Conservation (phyloP, 2,888 invertebrate species). For the Yponomeuta cagnagella region DNA sequence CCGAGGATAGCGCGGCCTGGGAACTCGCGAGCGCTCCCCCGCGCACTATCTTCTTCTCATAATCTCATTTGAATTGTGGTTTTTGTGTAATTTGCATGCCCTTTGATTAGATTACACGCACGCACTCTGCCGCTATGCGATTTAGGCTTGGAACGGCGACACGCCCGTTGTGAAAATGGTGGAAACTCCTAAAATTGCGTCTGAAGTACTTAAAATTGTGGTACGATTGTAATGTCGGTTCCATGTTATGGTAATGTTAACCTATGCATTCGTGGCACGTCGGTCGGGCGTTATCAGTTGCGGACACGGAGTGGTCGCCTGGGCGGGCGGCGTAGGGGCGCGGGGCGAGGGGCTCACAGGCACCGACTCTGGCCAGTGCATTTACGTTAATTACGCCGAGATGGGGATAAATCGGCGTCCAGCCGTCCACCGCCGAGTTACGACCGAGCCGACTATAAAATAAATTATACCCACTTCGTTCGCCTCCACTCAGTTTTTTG, state of each 20-base stretch:
- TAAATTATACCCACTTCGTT: constrained; percentile 76
- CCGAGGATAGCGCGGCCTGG: constrained; percentile 59
- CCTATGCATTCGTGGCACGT: not conserved
- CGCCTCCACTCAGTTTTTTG: constrained; percentile 74
- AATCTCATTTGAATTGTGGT: constrained; percentile 58
- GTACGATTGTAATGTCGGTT: no score
- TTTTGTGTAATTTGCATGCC: constrained; percentile 23
- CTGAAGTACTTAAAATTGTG: no score
- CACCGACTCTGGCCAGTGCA: constrained; percentile 67
- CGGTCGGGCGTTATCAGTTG: not conserved
- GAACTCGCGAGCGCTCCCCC: constrained; percentile 43
- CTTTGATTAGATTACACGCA: constrained; percentile 10
- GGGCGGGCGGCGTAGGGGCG: constrained; percentile 30
- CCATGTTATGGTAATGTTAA: no score
- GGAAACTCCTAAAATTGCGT: not conserved
- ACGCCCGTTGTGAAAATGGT: not conserved
- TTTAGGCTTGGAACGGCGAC: not conserved
- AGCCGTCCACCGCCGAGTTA: constrained; percentile 73
- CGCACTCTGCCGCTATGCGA: not conserved
- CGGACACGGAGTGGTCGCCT: constrained; percentile 2
- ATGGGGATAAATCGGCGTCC: constrained; percentile 74
- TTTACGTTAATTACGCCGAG: constrained; percentile 73
- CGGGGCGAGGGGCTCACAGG: constrained; percentile 47
- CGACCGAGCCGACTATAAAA: constrained; percentile 74
- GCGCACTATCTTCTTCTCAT: constrained; percentile 40